A percentile compares a stretch with the other conserved stretches of the same genome.
Conservation (phyloP, 2,113 vertebrate species). For the Glaucidium brasilianum region DNA sequence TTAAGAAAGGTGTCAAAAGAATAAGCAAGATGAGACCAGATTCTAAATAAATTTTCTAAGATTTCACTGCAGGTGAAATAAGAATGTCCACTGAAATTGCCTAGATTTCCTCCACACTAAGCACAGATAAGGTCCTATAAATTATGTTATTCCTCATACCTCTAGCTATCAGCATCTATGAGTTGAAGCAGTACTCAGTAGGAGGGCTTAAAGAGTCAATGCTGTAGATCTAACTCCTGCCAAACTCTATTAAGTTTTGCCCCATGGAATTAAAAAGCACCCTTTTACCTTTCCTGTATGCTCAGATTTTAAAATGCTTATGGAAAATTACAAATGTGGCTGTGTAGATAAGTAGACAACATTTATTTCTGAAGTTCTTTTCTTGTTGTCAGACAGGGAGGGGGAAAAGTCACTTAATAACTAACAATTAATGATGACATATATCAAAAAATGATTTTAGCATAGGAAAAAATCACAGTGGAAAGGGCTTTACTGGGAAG, state of each 20-base stretch:
- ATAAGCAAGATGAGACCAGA: neutral
- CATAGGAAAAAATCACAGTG: neutral
- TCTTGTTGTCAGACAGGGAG: neutral
- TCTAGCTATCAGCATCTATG: neutral
- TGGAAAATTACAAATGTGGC: neutral
- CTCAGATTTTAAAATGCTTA: neutral
- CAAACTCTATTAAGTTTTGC: neutral
- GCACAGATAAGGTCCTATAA: neutral
- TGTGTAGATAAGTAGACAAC: neutral
- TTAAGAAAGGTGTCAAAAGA: neutral
- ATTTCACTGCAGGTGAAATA: neutral
- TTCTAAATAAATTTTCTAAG: neutral
- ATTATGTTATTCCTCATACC: neutral
- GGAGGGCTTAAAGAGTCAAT: neutral
- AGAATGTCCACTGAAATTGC: neutral
- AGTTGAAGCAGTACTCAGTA: neutral
- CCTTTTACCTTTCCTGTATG: neutral
- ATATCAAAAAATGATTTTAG: neutral
- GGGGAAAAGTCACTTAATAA: neutral
- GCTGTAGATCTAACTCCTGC: neutral
- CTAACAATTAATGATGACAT: neutral
- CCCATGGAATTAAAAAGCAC: neutral
- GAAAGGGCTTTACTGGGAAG: neutral
- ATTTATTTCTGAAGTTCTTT: neutral
- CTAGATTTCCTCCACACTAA: neutral